These are phyloP conservation scores for Hipposideros armiger DNA, from an alignment of 2,113 vertebrate genomes.

Conservation along the genomic window DNA sequence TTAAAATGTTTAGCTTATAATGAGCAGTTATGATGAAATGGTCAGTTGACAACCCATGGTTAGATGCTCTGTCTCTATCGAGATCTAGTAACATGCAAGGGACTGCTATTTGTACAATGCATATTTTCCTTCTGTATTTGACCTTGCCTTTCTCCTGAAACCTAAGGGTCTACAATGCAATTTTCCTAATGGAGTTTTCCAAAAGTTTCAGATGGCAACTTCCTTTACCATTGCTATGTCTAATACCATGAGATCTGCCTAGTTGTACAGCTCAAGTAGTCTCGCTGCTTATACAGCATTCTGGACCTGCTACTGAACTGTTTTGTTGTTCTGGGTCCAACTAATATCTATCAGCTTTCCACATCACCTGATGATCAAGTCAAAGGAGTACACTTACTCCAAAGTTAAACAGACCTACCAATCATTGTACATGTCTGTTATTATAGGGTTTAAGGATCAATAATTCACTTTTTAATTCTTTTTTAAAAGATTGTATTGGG, in stretches of 20 bases:
- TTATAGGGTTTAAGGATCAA: neutral
- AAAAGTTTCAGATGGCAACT: neutral
- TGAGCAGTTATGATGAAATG: neutral
- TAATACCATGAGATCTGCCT: neutral
- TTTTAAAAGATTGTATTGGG: no score
- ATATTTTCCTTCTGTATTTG: neutral
- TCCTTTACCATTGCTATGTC: neutral
- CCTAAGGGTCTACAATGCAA: fast-evolving
- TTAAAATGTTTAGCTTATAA: neutral
- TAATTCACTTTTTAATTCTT: neutral
- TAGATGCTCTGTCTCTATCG: neutral
- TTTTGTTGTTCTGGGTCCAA: neutral
- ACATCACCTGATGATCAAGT: neutral
- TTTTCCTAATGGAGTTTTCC: neutral
- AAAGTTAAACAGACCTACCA: neutral
- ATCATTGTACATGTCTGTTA: neutral
- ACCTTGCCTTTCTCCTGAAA: neutral
- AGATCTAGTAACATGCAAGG: neutral
- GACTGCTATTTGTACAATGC: neutral
- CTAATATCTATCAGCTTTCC: neutral
- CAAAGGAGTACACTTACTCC: neutral
- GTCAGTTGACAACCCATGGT: neutral
- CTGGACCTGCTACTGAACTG: neutral
- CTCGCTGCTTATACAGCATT: neutral
- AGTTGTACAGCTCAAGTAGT: neutral